Base-by-base conservation (phyloP, 1,140 invertebrate genomes). In the Bombus picipes region DNA sequence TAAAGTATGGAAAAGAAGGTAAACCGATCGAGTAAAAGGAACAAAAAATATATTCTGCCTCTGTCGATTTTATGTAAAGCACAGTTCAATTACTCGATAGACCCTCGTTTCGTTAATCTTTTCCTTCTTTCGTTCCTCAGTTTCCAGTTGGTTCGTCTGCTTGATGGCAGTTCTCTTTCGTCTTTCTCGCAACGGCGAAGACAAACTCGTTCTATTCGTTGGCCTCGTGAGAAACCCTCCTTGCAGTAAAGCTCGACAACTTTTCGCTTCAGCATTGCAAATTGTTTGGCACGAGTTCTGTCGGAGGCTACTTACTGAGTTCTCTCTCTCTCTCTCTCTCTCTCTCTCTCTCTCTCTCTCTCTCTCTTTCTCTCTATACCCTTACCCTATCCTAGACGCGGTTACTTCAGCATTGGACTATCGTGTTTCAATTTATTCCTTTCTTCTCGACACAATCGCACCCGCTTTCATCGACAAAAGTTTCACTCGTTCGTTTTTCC, bases 181-280 rank as follows among this genome's bases (percentile, higher is more conserved):
- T 71, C 43, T 59, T 83, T 37, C 82, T 34, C 75, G 41, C 73
- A 53, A 53, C 47, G n/a, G 73, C 57, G 70, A 80, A 81, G 83
- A 81, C 57, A 80, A 85, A 76, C 79, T 81, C 70, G 28, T 73
- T 81, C 70, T 43, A 59, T 75, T 70, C 62, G 84, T 43, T 66
- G 85, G 65, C 59, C 74, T 66, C 85, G 53, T 70, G 65, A 68
- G 74, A 87, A 89, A 80, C 85, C 43, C 62, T 73, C 74, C 70
- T 34, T 59, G 81, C 73, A 76, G 57, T 70, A 88, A 88, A 86
- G 87, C 90, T 90, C 89, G 85, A 92, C 92, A 94, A 94, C 92
- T 94, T 93, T 94, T 92, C 92, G 74, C 83, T 92, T 95, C 94
- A 94, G 91, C 92, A 94, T 93, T 94, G 92, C 92, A 94, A 93